phyloP scores from a whole-genome alignment of 2,797 vertebrate species.

The Siniperca scherzeri region DNA sequence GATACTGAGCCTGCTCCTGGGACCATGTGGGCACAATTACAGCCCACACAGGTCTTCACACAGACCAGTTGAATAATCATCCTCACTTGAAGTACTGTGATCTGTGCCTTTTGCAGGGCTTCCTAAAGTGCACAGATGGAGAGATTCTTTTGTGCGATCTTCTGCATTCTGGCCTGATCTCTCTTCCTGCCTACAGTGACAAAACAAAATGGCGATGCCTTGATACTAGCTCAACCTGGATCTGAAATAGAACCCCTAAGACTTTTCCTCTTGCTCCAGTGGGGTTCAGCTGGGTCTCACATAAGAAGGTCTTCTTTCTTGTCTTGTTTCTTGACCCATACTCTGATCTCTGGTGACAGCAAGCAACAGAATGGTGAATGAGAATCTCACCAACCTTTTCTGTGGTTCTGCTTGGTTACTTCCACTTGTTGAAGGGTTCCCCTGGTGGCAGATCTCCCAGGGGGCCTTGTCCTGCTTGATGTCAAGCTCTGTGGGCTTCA shows the following conservation, averaged over 20 bases:
- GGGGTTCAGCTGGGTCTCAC: constrained; percentile 21
- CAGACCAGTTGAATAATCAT: background rate
- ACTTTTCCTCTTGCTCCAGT: constrained; percentile 18
- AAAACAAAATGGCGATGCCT: constrained; percentile 1
- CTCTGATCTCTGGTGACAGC: constrained; percentile 54
- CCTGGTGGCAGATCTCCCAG: constrained; percentile 43
- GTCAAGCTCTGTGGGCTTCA: constrained; percentile 45
- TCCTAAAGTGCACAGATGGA: constrained; percentile 5
- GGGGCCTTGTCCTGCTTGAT: constrained; percentile 44
- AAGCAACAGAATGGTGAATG: constrained; percentile 70
- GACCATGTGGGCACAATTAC: constrained; percentile 2
- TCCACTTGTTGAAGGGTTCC: constrained; percentile 52
- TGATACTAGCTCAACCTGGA: background rate
- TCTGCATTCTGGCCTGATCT: constrained; percentile 3
- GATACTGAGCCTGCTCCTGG: background rate
- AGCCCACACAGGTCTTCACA: constrained; percentile 11
- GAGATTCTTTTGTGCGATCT: background rate
- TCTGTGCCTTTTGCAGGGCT: constrained; percentile 14
- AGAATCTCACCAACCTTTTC: constrained; percentile 59
- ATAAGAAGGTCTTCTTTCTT: constrained; percentile 21
- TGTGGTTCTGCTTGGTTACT: constrained; percentile 67
- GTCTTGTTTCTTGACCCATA: constrained; percentile 42
- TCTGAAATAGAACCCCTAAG: constrained; percentile 18
- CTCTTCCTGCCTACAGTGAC: constrained; percentile 18
- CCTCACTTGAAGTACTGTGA: background rate